Evolutionary conservation across 2,797 vertebrate species (phyloP), one percentile per base, ranked within the genome.

Genomic region (Alectoris magna): DNA sequence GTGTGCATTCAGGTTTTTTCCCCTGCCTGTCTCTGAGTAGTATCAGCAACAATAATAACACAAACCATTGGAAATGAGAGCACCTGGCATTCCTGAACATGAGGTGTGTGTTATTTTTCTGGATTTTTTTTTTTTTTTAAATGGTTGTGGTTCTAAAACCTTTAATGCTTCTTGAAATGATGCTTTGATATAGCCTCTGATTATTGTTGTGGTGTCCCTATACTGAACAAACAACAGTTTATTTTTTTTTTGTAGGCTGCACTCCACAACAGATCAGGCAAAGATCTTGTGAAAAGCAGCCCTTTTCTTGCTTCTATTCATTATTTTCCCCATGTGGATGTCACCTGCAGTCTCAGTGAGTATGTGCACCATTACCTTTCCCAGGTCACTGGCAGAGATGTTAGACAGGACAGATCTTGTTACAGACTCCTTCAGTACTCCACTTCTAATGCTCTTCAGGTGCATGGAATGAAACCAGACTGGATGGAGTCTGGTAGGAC

Each of bases 81-180:
- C 24, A 29, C 49, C 26, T 66, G 24, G 15, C 34, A 78, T 74
- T 87, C 44, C n/a, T 82, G 22, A 41, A 6, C 12, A 15, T 51
- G 17, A 43, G 41, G 27, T 29, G 26, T 53, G 53, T 55, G 48
- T 49, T 49, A 26, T 49, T 26, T 49, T 8, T 49, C 13, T 49
- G 48, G 23, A 49, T 53, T 8, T 21, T 21, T 23, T 44, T 76
- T 38, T 11, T 84, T 90, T 14, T 78, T 86, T 77, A 39, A 43
- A 17, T 68, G 38, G 58, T 55, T 75, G 38, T 67, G 22, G 15
- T 51, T 19, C 21, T 68, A 58, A 64, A 93, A 78, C 9, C 34
- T n/a, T 19, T 0, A 0, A 19, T 70, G 17, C 64, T 63, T 70
- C 48, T 71, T 70, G n/a, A 80, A 60, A 68, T 53, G 0, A 22